Percentiles rank a stretch among this genome's conserved stretches.
Conservation (phyloP, 64 coral and sea anemone genomes). For the Montipora foliosa region DNA sequence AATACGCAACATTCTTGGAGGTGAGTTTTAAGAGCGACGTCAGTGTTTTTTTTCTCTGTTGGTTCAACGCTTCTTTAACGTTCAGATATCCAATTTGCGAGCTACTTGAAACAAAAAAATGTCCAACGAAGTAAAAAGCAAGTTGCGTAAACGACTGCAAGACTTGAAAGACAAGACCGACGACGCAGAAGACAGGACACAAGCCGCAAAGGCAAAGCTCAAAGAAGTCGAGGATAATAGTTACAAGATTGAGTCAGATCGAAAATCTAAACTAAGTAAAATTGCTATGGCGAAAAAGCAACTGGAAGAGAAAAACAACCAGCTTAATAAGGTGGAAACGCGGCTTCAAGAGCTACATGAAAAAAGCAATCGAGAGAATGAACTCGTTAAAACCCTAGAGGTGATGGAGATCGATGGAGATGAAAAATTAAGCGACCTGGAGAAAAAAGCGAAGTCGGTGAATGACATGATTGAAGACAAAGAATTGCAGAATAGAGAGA, state of each 20-base stretch:
- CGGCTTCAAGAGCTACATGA: conserved; percentile 43
- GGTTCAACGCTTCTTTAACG: too few species aligned
- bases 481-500: conserved; percentile 68
- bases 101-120: background rate
- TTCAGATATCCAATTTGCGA: too few species aligned
- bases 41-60: too few species aligned
- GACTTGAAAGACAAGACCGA: conserved; percentile 84
- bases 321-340: conserved; percentile 28
- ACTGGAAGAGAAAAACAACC: conserved; percentile 42
- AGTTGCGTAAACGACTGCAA: conserved; percentile 82
- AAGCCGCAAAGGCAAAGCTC: conserved; percentile 55
- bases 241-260: conserved; percentile 70
- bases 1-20: conserved; percentile 20
- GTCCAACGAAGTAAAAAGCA: background rate
- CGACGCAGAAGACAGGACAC: conserved; percentile 75
- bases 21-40: background rate
- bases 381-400: conserved; percentile 73
- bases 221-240: conserved; percentile 52
- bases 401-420: conserved; percentile 85
- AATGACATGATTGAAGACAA: conserved; percentile 44
- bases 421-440: conserved; percentile 79
- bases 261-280: conserved; percentile 46
- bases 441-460: conserved; percentile 68
- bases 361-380: conserved; percentile 72
- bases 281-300: conserved; percentile 55